Evolutionary conservation across 1,140 invertebrate species (phyloP).

Genomic region (Neodiprion fabricii): DNA sequence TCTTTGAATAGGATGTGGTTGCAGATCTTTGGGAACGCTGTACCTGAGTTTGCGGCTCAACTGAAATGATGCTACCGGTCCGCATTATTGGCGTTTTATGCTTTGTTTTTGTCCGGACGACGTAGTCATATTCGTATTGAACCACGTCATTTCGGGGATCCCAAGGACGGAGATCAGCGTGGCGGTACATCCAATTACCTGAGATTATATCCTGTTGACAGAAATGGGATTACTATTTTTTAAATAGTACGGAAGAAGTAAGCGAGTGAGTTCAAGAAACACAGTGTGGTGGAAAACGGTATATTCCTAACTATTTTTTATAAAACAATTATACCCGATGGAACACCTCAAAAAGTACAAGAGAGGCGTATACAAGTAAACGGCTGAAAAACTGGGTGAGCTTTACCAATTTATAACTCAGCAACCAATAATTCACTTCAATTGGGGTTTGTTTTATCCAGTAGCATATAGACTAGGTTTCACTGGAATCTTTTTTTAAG

Average conservation of each 20-base stretch:
- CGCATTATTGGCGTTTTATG: slow-evolving; percentile 75
- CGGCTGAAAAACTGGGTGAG: too few species aligned
- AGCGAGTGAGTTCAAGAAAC: too few species aligned
- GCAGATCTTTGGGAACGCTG: slow-evolving; percentile 14
- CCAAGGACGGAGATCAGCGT: slow-evolving; percentile 80
- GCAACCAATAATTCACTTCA: too few species aligned
- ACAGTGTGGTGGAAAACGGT: too few species aligned
- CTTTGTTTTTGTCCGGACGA: slow-evolving; percentile 75
- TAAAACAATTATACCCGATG: neutral
- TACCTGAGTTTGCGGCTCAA: slow-evolving; percentile 63
- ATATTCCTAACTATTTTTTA: neutral
- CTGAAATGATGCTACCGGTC: slow-evolving; percentile 68
- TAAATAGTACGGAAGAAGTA: neutral
- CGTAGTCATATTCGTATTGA: slow-evolving; percentile 79
- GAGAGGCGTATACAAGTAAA: too few species aligned
- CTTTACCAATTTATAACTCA: too few species aligned
- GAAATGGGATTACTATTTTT: slow-evolving; percentile 6
- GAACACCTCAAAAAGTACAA: too few species aligned
- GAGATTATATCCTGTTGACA: slow-evolving; percentile 63
- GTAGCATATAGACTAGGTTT: too few species aligned
- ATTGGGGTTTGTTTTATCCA: too few species aligned
- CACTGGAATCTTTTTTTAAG: too few species aligned
- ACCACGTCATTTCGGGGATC: slow-evolving; percentile 82
- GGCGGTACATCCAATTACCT: slow-evolving; percentile 79
- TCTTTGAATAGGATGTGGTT: slow-evolving; percentile 1